Evolutionary conservation across 2,113 vertebrate genomes (phyloP).

Genomic region (Pagrus major): DNA sequence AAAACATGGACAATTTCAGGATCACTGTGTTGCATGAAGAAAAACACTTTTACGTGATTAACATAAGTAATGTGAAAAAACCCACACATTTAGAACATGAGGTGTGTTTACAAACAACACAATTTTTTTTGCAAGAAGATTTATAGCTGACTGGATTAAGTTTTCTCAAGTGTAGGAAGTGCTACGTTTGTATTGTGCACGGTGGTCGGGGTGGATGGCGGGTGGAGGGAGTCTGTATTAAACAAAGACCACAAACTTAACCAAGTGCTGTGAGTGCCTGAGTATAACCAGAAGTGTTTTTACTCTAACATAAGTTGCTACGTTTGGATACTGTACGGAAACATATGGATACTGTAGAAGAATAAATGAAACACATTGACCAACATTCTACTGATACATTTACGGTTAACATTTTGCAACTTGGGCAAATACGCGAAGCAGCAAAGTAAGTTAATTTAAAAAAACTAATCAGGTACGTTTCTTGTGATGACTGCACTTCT

Average conservation of each 20-base stretch:
- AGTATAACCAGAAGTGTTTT: neutral
- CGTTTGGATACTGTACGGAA: neutral
- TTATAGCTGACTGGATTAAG: neutral
- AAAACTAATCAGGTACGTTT: neutral
- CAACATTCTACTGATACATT: neutral
- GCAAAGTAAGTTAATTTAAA: neutral
- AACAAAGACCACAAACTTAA: neutral
- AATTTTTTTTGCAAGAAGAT: neutral
- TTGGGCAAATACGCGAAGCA: neutral
- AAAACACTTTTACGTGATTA: neutral
- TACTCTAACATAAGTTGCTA: too few relatives aligned
- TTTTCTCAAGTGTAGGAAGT: neutral
- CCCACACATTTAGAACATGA: neutral
- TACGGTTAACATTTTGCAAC: neutral
- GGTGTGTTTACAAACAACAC: neutral
- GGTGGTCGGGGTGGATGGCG: neutral
- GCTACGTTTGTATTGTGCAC: too few relatives aligned
- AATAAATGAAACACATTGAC: neutral
- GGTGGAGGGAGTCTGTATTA: neutral
- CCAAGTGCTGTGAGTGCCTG: neutral
- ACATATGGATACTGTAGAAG: neutral
- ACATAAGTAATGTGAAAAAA: neutral
- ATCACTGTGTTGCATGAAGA: neutral
- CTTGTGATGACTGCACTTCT: neutral
- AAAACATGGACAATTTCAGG: too few relatives aligned